A percentile compares a stretch with the other conserved stretches of the same genome.
phyloP scores from a whole-genome alignment of 2,797 vertebrate species.

The Nyctalus aviator region DNA sequence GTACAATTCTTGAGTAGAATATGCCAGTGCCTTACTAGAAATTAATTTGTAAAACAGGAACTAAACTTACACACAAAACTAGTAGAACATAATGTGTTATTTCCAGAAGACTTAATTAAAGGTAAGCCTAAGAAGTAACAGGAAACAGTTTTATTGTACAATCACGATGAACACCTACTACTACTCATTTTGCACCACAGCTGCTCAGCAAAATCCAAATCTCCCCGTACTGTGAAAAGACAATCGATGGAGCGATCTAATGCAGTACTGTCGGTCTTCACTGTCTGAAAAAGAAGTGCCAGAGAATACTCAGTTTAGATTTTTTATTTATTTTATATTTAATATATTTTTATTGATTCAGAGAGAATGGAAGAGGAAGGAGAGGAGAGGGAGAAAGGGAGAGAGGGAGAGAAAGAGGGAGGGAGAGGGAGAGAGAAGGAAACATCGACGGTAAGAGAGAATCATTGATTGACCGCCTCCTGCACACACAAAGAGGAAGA shows the following conservation, averaged over 20 bases:
- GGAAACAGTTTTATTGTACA: not conserved
- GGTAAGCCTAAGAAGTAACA: slow-evolving; percentile 12
- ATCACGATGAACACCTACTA: slow-evolving; percentile 87
- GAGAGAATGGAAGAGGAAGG: too few relatives aligned
- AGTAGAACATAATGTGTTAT: not conserved
- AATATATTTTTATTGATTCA: too few relatives aligned
- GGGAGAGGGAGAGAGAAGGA: too few relatives aligned
- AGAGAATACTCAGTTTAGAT: not conserved
- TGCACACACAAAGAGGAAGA: too few relatives aligned
- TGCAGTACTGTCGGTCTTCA: slow-evolving; percentile 86
- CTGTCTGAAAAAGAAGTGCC: slow-evolving; percentile 77
- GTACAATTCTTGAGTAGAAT: not conserved
- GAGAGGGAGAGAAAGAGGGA: too few relatives aligned
- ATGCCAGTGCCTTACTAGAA: not conserved
- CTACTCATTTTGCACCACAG: slow-evolving; percentile 96
- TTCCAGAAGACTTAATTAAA: not conserved
- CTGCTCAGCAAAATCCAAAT: slow-evolving; percentile 97
- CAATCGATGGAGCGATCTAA: slow-evolving; percentile 89
- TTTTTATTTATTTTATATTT: too few relatives aligned
- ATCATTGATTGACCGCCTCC: too few relatives aligned
- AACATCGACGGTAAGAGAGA: too few relatives aligned
- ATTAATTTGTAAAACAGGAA: not conserved
- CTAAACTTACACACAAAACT: not conserved
- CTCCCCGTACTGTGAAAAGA: slow-evolving; percentile 90
- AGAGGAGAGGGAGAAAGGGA: too few relatives aligned